Conservation (phyloP, 2,888 invertebrate species). For the Syrphus vitripennis region DNA sequence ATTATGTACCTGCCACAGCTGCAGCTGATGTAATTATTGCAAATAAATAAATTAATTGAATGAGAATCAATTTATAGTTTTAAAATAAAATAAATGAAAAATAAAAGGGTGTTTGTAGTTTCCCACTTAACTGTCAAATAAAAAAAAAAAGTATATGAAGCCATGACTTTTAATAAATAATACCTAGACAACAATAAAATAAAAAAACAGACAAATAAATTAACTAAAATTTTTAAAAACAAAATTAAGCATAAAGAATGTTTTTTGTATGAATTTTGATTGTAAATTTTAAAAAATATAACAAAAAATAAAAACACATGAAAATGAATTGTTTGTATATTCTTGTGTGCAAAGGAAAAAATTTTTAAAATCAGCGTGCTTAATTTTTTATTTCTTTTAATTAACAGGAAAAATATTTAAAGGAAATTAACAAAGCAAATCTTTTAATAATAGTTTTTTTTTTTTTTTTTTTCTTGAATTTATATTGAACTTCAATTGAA, state of each 20-base stretch:
- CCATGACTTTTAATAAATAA: conserved; percentile 16
- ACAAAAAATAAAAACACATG: conserved; percentile 10
- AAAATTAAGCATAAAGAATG: not conserved
- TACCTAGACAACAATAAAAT: not conserved
- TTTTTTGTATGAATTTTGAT: conserved; percentile 11
- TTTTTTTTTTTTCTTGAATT: conserved; percentile 39
- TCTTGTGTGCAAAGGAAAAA: conserved; percentile 62
- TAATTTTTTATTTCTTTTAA: conserved; percentile 52
- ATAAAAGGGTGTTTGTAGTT: not conserved
- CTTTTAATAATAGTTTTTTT: conserved; percentile 37
- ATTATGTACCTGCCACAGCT: conserved; percentile 6
- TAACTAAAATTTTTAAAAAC: not conserved
- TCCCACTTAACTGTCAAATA: not conserved
- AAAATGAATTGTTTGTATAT: conserved; percentile 57
- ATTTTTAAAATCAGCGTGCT: conserved; percentile 63
- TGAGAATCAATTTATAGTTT: conserved; percentile 12
- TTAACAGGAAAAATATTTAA: conserved; percentile 62
- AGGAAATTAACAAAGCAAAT: conserved; percentile 64
- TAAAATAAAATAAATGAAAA: not conserved
- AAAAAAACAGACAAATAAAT: not conserved
- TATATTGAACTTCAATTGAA: conserved; percentile 69
- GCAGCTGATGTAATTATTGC: conserved; percentile 51
- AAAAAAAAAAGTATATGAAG: conserved; percentile 2
- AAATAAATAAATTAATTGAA: conserved; percentile 51
- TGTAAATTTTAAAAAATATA: not conserved